phyloP scores from a whole-genome alignment of 2,113 vertebrate species.

The Columbina picui region DNA sequence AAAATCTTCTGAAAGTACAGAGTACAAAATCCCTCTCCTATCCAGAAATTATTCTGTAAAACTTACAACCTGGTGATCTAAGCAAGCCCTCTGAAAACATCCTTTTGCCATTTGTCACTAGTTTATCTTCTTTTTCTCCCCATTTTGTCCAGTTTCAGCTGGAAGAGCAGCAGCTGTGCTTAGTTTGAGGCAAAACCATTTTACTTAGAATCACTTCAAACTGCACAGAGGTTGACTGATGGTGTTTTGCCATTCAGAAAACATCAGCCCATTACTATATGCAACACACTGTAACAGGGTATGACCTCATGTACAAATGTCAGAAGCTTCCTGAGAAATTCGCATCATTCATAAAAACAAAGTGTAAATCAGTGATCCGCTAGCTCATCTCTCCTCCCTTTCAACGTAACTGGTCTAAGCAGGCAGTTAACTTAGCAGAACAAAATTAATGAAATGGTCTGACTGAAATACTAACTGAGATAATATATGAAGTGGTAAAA shows the following conservation, averaged over 20 bases:
- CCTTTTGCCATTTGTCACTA: not conserved
- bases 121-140: not conserved
- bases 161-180: not conserved
- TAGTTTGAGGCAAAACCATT: not conserved
- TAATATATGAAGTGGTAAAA: not conserved
- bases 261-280: not conserved
- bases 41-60: not conserved
- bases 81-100: not conserved
- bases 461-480: not conserved
- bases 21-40: not conserved
- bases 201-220: not conserved
- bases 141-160: not conserved
- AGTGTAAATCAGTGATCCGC: not conserved
- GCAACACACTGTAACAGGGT: not conserved
- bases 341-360: not conserved
- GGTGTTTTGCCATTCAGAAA: not conserved
- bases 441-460: not conserved
- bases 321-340: not conserved
- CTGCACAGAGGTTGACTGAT: not conserved
- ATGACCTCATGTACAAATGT: not conserved
- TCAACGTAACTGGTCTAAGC: not conserved
- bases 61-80: not conserved
- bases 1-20: not conserved
- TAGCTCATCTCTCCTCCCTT: not conserved
- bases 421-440: not conserved